Evolutionary conservation across 2,113 vertebrate genomes (phyloP).

Genomic region (Atrichornis clamosus): DNA sequence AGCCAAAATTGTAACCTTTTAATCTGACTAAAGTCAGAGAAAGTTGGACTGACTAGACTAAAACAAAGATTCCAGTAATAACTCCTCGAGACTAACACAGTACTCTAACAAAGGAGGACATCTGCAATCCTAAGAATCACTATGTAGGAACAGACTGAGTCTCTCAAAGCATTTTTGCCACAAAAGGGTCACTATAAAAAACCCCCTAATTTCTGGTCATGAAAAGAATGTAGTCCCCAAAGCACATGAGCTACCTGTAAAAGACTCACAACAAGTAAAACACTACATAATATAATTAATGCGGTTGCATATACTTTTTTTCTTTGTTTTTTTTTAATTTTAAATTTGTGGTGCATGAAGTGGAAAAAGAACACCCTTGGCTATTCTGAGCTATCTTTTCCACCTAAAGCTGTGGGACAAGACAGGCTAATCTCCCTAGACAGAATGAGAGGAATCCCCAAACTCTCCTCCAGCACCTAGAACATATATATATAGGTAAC

Average conservation of each 20-base stretch:
- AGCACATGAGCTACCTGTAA: background rate
- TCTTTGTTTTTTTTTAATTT: background rate
- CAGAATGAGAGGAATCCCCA: background rate
- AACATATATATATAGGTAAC: background rate
- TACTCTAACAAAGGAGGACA: background rate
- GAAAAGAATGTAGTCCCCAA: background rate
- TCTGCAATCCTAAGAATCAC: accelerated
- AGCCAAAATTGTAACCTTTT: background rate
- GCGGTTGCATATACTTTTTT: background rate
- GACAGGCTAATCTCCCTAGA: background rate
- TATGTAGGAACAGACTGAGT: background rate
- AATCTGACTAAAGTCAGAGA: background rate
- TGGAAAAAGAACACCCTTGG: background rate
- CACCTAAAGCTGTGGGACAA: background rate
- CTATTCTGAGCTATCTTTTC: background rate
- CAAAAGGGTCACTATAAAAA: background rate
- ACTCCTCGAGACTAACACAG: background rate
- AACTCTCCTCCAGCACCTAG: background rate
- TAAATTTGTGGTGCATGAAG: background rate
- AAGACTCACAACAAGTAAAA: background rate
- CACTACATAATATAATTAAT: background rate
- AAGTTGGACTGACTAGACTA: background rate
- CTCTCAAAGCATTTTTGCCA: background rate
- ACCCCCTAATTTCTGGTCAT: background rate
- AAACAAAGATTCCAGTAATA: background rate